Conservation (phyloP, 2,797 vertebrate species). For the Apogon hyalosoma region DNA sequence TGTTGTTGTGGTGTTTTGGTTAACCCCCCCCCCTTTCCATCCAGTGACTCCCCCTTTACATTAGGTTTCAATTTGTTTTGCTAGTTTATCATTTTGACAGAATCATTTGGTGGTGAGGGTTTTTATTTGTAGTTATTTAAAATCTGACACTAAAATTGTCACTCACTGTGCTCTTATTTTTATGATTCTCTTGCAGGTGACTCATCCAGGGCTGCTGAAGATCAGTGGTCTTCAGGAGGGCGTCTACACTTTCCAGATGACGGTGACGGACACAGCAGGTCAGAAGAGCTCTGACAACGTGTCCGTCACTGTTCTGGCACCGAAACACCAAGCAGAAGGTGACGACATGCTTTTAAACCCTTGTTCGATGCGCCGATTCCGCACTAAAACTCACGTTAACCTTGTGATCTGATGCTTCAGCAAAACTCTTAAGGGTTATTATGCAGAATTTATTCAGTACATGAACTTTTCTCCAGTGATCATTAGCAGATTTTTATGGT, state of each 20-base stretch:
- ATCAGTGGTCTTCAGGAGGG: conserved; percentile 90
- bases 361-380: background rate
- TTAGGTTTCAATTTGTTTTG: too few relatives aligned
- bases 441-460: background rate
- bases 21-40: too few relatives aligned
- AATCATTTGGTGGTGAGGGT: too few relatives aligned
- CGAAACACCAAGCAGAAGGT: conserved; percentile 88
- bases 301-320: conserved; percentile 89
- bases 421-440: too few relatives aligned
- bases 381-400: background rate
- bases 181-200: conserved; percentile 80
- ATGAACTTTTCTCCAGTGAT: background rate
- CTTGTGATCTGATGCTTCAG: too few relatives aligned
- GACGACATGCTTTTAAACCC: background rate
- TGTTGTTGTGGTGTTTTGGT: too few relatives aligned
- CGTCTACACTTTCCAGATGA: conserved; percentile 90
- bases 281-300: conserved; percentile 93
- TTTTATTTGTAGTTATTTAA: background rate
- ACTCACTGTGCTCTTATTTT: background rate
- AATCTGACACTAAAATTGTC: too few relatives aligned
- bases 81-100: too few relatives aligned
- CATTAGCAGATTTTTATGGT: background rate
- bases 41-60: too few relatives aligned
- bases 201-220: conserved; percentile 92
- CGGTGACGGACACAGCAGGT: conserved; percentile 87